A percentile compares a stretch with the other conserved stretches of the same genome.
Conservation (phyloP, 2,113 vertebrate species). For the Brachypteracias leptosomus region DNA sequence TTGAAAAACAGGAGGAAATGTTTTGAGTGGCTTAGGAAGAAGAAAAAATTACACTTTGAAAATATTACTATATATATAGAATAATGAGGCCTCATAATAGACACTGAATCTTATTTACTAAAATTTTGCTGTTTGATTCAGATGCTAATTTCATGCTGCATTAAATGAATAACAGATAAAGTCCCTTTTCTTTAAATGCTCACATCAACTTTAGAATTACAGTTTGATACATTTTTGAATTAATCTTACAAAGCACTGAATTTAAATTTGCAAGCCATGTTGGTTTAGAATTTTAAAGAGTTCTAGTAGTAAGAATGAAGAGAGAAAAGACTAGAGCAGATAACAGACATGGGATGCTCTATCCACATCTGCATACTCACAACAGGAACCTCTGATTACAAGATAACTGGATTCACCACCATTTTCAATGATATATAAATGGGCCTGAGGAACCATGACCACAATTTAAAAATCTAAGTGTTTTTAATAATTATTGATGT, state of each 20-base stretch:
- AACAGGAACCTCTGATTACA: background rate
- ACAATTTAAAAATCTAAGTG: background rate
- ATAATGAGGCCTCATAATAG: conserved; percentile 9
- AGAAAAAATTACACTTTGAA: background rate
- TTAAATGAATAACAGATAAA: conserved; percentile 38
- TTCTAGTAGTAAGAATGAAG: conserved; percentile 4
- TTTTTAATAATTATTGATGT: background rate
- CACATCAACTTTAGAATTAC: conserved; percentile 16
- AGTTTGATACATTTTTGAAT: conserved; percentile 22
- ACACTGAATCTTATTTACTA: conserved; percentile 30
- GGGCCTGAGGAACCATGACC: background rate
- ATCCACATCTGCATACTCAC: background rate
- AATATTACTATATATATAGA: background rate
- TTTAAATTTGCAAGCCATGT: conserved; percentile 36
- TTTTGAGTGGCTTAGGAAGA: background rate
- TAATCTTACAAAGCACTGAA: conserved; percentile 49
- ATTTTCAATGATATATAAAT: background rate
- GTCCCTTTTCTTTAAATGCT: background rate
- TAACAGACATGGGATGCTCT: background rate
- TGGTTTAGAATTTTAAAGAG: background rate
- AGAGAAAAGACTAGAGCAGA: background rate
- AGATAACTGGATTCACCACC: background rate
- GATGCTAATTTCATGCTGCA: conserved; percentile 41
- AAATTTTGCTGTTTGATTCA: conserved; percentile 22
- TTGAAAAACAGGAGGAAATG: background rate